These are phyloP conservation scores for Papilio machaon DNA, from an alignment of 1,140 invertebrate species.

Conservation along the genomic window DNA sequence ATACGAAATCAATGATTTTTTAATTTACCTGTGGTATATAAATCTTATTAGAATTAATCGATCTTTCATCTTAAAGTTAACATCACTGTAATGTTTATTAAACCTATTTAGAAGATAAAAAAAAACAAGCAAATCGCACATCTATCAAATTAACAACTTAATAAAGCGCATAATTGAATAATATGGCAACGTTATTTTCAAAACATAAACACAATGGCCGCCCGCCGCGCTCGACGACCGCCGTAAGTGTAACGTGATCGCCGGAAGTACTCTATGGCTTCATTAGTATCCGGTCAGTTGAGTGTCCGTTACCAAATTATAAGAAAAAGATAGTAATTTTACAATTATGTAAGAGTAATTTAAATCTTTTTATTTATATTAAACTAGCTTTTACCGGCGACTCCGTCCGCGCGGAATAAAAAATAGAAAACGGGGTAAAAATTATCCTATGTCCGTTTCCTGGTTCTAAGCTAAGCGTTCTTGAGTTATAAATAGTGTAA, in stretches of 20 bases:
- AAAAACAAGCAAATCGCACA: background rate
- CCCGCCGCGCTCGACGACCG: background rate
- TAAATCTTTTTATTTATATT: background rate
- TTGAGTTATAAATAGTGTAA: too few species aligned
- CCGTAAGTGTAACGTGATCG: background rate
- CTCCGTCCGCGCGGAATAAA: too few species aligned
- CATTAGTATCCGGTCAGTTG: conserved; percentile 19
- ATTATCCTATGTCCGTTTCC: too few species aligned
- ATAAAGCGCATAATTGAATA: conserved; percentile 23
- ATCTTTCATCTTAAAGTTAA: too few species aligned
- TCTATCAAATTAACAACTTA: background rate
- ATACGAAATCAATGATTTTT: too few species aligned
- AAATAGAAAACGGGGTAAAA: too few species aligned
- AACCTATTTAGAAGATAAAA: background rate
- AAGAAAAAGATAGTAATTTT: background rate
- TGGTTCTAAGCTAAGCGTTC: too few species aligned
- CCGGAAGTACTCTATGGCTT: conserved; percentile 14
- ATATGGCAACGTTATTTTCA: background rate
- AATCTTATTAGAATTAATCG: too few species aligned
- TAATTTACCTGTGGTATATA: too few species aligned
- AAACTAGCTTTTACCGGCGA: too few species aligned
- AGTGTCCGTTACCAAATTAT: conserved; percentile 6
- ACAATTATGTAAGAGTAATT: too few species aligned
- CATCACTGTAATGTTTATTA: background rate
- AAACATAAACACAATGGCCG: conserved; percentile 1